Evolutionary conservation across 35 echinoderm and acorn worm species (phyloP).

Genomic region (Apostichopus parvimensis): DNA sequence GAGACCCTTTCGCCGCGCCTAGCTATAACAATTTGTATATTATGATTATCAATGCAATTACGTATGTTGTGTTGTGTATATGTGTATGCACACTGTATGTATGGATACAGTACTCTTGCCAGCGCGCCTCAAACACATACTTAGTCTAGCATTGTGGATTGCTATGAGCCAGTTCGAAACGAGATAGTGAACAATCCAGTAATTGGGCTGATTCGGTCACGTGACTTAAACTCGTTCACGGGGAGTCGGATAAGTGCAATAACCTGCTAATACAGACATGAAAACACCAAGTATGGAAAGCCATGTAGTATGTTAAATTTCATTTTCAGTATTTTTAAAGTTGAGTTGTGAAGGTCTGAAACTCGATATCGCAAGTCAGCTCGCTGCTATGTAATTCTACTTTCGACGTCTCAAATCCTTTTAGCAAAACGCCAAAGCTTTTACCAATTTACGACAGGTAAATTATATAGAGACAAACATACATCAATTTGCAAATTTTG

Average conservation of each 20-base stretch:
- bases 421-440: too few relatives aligned
- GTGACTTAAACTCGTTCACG: neutral
- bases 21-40: neutral
- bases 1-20: conserved; percentile 6
- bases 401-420: too few relatives aligned
- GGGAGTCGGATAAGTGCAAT: conserved; percentile 22
- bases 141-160: neutral
- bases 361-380: too few relatives aligned
- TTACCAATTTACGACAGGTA: too few relatives aligned
- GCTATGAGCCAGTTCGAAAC: neutral
- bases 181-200: neutral
- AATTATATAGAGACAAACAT: too few relatives aligned
- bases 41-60: neutral
- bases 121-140: neutral
- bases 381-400: too few relatives aligned
- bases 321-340: too few relatives aligned
- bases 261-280: neutral
- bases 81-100: neutral
- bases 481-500: too few relatives aligned
- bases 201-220: conserved; percentile 19
- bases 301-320: too few relatives aligned
- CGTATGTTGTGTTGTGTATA: neutral
- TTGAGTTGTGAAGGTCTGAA: too few relatives aligned
- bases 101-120: neutral
- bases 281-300: too few relatives aligned